Base-by-base conservation (phyloP, 2,797 vertebrate species). In the Pristis pectinata region DNA sequence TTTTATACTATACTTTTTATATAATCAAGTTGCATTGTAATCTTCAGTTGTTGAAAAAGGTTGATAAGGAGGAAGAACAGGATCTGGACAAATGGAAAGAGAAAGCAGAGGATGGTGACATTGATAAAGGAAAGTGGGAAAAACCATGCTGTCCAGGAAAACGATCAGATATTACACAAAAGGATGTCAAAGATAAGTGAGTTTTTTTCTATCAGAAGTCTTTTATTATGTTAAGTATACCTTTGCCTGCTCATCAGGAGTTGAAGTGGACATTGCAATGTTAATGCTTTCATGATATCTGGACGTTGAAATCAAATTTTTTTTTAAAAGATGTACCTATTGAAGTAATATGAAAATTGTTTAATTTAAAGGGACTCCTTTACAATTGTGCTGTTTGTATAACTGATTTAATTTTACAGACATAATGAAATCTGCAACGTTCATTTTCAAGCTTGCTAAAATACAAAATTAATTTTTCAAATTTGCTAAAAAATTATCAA, bases 11-110 rank as follows among this genome's bases (percentile, higher is more conserved):
- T 49, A n/a, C 70, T 41, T 76, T 76, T 74, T 27, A 44, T 67
- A n/a, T 94, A 53, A 93, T 74, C 27, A 34, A 82, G 1, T 79
- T 94, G 44, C 41, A 94, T 94, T 76, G 44, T 94, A 76, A 76
- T 95, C 83, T 95, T 95, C 96, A 99, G 99, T 98, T 99, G 95
- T 97, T 99, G 96, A 99, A 98, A 96, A 99, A 99, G 95, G 98
- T 98, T 94, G 99, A 99, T 96, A 97, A 98, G 95, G 98, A 98
- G 89, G 98, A 99, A 92, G 99, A 99, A 6, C 95, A 96, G 94
- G 96, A 97, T 95, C 97, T 96, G 95, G 98, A 99, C 96, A 97
- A 98, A 74, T 96, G 98, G 27, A 98, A 98, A 96, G 98, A 98
- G 95, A 98, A 98, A 97, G 96, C 96, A 94, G 98, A 99, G 95